Conservation (phyloP, 2,797 vertebrate species). For the Phyllotis vaccarum region DNA sequence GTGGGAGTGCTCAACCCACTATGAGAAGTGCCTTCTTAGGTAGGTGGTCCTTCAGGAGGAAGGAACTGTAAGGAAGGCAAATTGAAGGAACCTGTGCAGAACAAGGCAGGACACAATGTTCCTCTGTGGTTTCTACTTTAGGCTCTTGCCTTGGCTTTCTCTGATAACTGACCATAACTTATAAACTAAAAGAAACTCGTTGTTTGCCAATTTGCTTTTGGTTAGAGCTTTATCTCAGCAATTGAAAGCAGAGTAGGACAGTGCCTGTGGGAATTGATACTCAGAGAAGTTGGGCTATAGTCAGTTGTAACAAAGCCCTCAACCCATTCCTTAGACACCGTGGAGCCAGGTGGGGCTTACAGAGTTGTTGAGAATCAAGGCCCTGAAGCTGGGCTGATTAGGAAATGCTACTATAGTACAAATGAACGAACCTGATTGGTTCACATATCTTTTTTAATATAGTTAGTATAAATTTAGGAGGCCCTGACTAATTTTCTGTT, state of each 20-base stretch:
- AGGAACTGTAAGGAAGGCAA: background rate
- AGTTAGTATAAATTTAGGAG: background rate
- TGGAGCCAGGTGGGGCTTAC: background rate
- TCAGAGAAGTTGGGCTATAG: background rate
- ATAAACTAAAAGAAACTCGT: background rate
- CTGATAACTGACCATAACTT: background rate
- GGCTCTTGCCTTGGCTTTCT: background rate
- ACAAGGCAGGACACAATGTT: background rate
- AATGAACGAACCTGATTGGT: background rate
- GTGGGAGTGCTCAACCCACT: background rate
- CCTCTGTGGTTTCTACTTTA: background rate
- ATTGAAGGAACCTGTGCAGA: background rate
- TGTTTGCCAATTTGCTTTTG: background rate
- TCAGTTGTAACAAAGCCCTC: background rate
- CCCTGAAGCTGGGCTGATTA: background rate
- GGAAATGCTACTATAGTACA: too few species aligned
- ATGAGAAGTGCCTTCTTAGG: background rate
- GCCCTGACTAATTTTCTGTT: background rate
- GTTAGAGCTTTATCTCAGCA: background rate
- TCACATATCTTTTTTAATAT: slow-evolving; percentile 23
- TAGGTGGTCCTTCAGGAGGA: background rate
- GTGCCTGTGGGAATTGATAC: background rate
- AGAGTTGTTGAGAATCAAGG: background rate
- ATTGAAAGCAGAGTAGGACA: background rate
- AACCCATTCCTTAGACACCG: background rate